Conservation (phyloP, 2,113 vertebrate species). For the Colaptes auratus region DNA sequence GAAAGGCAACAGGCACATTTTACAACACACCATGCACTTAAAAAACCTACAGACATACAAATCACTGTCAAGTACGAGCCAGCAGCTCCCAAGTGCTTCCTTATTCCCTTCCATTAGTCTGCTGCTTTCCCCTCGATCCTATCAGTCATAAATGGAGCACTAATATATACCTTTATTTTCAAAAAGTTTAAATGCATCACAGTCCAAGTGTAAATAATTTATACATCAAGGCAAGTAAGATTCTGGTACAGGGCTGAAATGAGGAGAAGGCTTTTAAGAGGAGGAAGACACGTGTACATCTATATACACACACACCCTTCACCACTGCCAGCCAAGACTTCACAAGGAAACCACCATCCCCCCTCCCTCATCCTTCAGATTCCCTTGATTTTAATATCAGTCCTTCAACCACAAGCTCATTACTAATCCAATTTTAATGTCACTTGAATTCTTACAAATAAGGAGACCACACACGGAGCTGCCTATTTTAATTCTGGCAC, state of each 20-base stretch:
- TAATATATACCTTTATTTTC: slow-evolving; percentile 60
- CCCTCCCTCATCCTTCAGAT: not conserved
- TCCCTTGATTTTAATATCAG: slow-evolving; percentile 30
- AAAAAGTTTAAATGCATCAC: slow-evolving; percentile 56
- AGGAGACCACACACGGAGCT: slow-evolving; percentile 62
- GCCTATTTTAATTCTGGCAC: slow-evolving; percentile 64
- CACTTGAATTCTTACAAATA: slow-evolving; percentile 52
- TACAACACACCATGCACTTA: not conserved
- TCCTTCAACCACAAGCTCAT: slow-evolving; percentile 53
- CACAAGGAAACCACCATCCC: not conserved
- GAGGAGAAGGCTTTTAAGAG: slow-evolving; percentile 29
- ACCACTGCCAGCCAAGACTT: not conserved
- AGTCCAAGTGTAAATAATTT: slow-evolving; percentile 67
- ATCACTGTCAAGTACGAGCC: slow-evolving; percentile 71
- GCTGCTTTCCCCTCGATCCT: slow-evolving; percentile 34
- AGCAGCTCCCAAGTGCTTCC: slow-evolving; percentile 61
- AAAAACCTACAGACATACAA: slow-evolving; percentile 64
- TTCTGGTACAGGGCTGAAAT: not conserved
- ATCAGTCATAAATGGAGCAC: slow-evolving; percentile 58
- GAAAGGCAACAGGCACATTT: not conserved
- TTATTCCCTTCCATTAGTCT: slow-evolving; percentile 70
- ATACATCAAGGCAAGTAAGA: slow-evolving; percentile 40
- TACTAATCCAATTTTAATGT: slow-evolving; percentile 56
- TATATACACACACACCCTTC: not conserved
- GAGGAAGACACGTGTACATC: not conserved